Evolutionary conservation across 23 tunicate genomes (phyloP), one percentile per base, ranked within the genome.

Genomic region (Styela clava): DNA sequence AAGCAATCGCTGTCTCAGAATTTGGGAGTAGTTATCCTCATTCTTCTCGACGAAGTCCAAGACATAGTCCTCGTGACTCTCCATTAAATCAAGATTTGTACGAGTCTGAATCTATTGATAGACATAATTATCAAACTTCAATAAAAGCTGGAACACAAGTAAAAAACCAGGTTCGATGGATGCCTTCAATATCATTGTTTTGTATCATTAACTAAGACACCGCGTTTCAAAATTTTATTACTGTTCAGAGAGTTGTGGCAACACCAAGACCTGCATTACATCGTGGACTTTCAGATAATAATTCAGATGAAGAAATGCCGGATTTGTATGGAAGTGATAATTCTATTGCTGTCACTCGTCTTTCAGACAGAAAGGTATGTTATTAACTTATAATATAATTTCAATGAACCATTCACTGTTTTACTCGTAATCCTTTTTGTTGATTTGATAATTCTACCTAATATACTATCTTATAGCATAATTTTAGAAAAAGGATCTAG

Each of bases 271-370:
- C 73, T 32, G 33, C 73, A 16, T 62, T 31, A 28, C 81, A 71
- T 33, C 79, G 63, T 62, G 87, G 73, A 19, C 24, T 71, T 34
- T 68, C 87, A 26, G 30, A 69, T 33, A 25, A 33, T 21, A 44
- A 74, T 35, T 74, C 74, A 3, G 87, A 83, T 37, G 87, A 83
- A 20, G 73, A 74, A 20, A 24, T 62, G 9, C 31, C 63, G 0
- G 87, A 74, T 29, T 36, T 83, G 61, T 74, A 83, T 52, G 81
- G 87, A 0, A 78, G 74, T 35, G 32, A 24, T 2, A 25, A 78
- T 30, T 31, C 34, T 22, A 9, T 29, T 67, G 31, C 71, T 24
- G 22, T 27, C 24, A 67, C 19, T 25, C 30, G 30, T 18, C 12
- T 67, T 22, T 18, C 31, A 18, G 71, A 67, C 30, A 67, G 31